Evolutionary conservation across 2,113 vertebrate genomes (phyloP).

Genomic region (Empidonax traillii): DNA sequence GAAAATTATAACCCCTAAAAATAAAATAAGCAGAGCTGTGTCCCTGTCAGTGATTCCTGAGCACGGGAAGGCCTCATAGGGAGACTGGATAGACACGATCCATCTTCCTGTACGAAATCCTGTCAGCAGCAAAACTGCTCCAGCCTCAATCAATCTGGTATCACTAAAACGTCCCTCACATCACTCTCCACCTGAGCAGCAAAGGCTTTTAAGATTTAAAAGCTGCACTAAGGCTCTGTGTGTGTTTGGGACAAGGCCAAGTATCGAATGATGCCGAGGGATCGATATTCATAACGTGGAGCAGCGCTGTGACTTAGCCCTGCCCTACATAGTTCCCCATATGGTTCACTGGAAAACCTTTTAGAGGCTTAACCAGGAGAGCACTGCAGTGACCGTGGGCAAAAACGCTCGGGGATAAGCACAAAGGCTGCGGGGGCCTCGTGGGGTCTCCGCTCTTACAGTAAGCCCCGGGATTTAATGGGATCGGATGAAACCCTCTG

Average conservation of each 20-base stretch:
- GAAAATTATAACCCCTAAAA: not conserved
- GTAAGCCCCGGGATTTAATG: not conserved
- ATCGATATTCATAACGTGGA: not conserved
- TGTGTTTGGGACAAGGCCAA: conserved; percentile 1
- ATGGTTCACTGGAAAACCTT: not conserved
- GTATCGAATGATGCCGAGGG: not conserved
- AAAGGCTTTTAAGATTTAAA: not conserved
- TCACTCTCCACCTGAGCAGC: not conserved
- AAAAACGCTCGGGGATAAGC: not conserved
- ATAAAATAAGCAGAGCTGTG: not conserved
- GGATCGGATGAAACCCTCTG: not conserved
- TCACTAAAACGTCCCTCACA: not conserved
- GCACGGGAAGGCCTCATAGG: not conserved
- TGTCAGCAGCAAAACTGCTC: not conserved
- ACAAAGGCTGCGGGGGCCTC: not conserved
- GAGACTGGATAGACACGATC: not conserved
- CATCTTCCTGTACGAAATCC: not conserved
- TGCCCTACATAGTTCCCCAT: not conserved
- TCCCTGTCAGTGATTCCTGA: not conserved
- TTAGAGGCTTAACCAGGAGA: not conserved
- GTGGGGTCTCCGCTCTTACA: not conserved
- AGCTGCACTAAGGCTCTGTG: not conserved
- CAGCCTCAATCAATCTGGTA: not conserved
- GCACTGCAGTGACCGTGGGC: not conserved
- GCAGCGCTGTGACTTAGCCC: not conserved